Percentiles rank a stretch among this genome's conserved stretches.
Conservation (phyloP, 2,113 vertebrate species). For the Myotis davidii region DNA sequence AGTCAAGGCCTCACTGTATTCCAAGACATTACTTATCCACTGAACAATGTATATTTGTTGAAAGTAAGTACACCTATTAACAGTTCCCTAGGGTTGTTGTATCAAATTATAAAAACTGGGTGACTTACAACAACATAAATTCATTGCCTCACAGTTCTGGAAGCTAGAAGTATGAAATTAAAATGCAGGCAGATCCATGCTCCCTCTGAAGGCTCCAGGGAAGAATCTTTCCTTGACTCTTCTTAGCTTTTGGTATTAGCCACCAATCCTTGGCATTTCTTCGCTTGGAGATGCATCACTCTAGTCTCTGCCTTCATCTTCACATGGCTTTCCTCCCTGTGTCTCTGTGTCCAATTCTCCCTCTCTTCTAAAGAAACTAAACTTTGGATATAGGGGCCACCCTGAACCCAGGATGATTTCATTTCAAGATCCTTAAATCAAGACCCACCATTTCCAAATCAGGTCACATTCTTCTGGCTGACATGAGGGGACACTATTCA, state of each 20-base stretch:
- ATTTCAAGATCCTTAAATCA: background rate
- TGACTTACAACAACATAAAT: background rate
- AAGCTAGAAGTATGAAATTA: background rate
- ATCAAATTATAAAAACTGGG: background rate
- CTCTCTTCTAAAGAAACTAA: background rate
- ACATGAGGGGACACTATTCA: background rate
- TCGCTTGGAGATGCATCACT: background rate
- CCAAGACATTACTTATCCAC: background rate
- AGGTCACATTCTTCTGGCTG: background rate
- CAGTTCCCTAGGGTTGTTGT: background rate
- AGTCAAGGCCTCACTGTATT: background rate
- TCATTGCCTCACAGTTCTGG: background rate
- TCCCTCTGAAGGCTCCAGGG: background rate
- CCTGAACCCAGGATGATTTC: background rate
- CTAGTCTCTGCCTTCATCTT: background rate
- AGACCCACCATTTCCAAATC: background rate
- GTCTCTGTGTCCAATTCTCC: background rate
- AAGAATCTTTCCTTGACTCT: background rate
- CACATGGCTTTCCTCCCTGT: background rate
- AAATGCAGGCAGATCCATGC: background rate
- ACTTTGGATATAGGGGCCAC: background rate
- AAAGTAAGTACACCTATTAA: background rate
- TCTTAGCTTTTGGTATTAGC: background rate
- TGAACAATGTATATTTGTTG: background rate
- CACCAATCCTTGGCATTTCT: background rate